phyloP scores from a whole-genome alignment of 1,140 invertebrate genomes.

The Drosophila tani region DNA sequence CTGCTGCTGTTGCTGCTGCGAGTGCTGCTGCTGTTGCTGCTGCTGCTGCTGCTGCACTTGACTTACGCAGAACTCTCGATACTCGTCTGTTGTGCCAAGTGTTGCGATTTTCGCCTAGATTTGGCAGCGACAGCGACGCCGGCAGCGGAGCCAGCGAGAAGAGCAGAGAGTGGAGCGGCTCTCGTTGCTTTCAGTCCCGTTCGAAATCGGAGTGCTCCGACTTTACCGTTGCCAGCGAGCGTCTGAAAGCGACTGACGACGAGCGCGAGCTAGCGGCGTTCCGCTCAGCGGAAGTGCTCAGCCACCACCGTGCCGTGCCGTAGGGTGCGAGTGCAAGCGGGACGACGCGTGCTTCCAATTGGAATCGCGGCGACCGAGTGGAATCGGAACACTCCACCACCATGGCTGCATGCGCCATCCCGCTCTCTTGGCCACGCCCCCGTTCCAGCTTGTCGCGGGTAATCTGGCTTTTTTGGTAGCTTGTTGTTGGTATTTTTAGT shows the following conservation, averaged over 20 bases:
- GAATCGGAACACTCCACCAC: slow-evolving; percentile 69
- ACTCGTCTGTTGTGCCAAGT: slow-evolving; percentile 33
- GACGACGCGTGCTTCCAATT: slow-evolving; percentile 59
- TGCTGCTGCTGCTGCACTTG: slow-evolving; percentile 32
- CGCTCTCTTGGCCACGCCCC: slow-evolving; percentile 58
- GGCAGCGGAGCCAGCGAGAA: slow-evolving; percentile 23
- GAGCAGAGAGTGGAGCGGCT: slow-evolving; percentile 7
- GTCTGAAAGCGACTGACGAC: slow-evolving; percentile 58
- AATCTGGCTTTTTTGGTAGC: slow-evolving; percentile 70
- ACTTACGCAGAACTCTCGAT: slow-evolving; percentile 44
- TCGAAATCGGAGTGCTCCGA: slow-evolving; percentile 32
- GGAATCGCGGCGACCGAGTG: slow-evolving; percentile 54
- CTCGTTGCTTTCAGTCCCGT: slow-evolving; percentile 39
- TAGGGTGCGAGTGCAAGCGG: slow-evolving; percentile 46
- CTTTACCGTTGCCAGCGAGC: slow-evolving; percentile 50
- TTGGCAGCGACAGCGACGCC: slow-evolving; percentile 54
- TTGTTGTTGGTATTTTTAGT: slow-evolving; percentile 82
- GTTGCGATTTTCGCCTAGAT: slow-evolving; percentile 78
- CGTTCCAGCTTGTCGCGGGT: slow-evolving; percentile 71
- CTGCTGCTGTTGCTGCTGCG: slow-evolving; percentile 20
- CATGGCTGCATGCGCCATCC: slow-evolving; percentile 25
- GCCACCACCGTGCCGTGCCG: slow-evolving; percentile 7
- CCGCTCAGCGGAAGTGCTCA: slow-evolving; percentile 44
- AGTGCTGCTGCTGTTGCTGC: slow-evolving; percentile 7
- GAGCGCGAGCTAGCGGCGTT: slow-evolving; percentile 33